Conservation (phyloP, 1,140 invertebrate species). For the Orius insidiosus region DNA sequence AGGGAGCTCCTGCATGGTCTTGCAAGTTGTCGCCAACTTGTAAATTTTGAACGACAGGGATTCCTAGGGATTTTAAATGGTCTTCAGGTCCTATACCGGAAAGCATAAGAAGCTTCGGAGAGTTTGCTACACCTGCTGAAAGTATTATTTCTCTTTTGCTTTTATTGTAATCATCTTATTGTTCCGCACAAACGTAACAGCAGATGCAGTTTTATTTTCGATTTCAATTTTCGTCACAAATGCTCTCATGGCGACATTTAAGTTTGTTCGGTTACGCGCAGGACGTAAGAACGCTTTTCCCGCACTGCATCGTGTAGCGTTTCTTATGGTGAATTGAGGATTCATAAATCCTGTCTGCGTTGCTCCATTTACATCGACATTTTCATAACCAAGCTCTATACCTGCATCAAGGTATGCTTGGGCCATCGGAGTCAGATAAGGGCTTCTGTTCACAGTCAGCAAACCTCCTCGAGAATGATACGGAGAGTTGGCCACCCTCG, state of each 20-base stretch:
- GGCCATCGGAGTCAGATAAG: slow-evolving; percentile 18
- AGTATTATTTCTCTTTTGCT: slow-evolving; percentile 47
- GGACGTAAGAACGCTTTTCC: slow-evolving; percentile 74
- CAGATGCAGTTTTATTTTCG: slow-evolving; percentile 25
- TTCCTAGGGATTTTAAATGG: slow-evolving; percentile 18
- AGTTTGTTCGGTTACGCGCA: slow-evolving; percentile 40
- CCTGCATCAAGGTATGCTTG: slow-evolving; percentile 46
- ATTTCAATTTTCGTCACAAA: slow-evolving; percentile 52
- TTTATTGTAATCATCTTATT: slow-evolving; percentile 1
- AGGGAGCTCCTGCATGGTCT: slow-evolving; percentile 39
- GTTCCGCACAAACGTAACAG: slow-evolving; percentile 12
- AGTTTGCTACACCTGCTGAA: slow-evolving; percentile 47
- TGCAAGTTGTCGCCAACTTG: slow-evolving; percentile 30
- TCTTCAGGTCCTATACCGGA: slow-evolving; percentile 35
- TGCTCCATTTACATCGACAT: slow-evolving; percentile 52
- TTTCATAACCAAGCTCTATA: slow-evolving; percentile 45
- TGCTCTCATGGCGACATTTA: slow-evolving; percentile 60
- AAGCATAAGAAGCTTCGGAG: slow-evolving; percentile 53
- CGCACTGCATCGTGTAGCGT: slow-evolving; percentile 71
- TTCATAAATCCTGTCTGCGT: slow-evolving; percentile 48
- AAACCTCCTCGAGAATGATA: slow-evolving; percentile 38
- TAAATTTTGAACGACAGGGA: slow-evolving; percentile 23
- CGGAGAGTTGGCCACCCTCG: slow-evolving; percentile 46
- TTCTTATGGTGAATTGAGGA: slow-evolving; percentile 43
- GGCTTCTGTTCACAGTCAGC: not conserved